Conservation (phyloP, 2,888 invertebrate genomes). For the Autographa gamma region DNA sequence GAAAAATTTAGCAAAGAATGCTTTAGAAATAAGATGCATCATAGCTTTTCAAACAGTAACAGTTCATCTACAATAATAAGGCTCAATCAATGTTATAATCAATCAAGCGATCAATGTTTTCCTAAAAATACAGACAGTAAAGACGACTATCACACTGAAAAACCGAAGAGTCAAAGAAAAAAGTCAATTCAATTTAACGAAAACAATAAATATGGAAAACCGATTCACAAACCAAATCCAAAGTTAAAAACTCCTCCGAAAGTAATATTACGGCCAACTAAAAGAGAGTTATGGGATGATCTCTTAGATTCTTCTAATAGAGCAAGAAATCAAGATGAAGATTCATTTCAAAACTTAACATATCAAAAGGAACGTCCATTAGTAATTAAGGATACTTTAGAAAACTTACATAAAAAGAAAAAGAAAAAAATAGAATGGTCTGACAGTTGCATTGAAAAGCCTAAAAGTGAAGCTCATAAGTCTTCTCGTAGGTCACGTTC, state of each 20-base stretch:
- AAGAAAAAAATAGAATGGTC: neutral
- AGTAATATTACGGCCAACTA: neutral
- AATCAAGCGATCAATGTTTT: neutral
- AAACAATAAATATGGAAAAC: neutral
- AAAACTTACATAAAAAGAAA: neutral
- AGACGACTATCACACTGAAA: neutral
- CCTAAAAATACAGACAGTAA: neutral
- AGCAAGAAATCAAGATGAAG: neutral
- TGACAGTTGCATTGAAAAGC: neutral
- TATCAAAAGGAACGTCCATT: constrained; percentile 5
- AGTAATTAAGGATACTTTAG: constrained; percentile 8
- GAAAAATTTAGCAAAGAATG: neutral
- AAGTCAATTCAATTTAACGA: constrained; percentile 14
- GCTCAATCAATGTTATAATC: neutral
- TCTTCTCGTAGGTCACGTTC: neutral
- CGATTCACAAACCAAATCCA: neutral
- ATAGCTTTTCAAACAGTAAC: neutral
- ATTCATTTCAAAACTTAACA: neutral
- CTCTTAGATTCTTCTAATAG: constrained; percentile 8
- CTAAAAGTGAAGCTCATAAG: neutral
- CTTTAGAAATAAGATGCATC: neutral
- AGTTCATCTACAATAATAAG: neutral
- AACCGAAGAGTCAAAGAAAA: neutral
- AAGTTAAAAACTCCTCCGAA: neutral
- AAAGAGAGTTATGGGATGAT: constrained; percentile 5